Evolutionary conservation across 2,888 invertebrate genomes (phyloP).

Genomic region (Andrena camellia): DNA sequence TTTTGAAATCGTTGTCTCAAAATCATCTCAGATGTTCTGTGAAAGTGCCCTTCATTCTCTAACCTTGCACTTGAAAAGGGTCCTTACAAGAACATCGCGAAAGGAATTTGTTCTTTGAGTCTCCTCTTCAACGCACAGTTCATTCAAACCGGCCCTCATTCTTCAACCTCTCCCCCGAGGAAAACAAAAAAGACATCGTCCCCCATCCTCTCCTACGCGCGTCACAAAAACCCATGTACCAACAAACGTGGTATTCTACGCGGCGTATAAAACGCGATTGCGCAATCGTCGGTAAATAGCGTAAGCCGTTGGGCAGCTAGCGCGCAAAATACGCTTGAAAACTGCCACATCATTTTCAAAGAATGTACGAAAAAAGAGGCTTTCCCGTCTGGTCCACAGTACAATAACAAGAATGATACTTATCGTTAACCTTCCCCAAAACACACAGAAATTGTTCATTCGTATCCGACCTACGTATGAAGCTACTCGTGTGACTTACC

Average conservation of each 20-base stretch:
- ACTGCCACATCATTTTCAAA: not conserved
- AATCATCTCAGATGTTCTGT: too few relatives aligned
- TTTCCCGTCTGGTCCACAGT: not conserved
- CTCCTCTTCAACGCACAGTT: not conserved
- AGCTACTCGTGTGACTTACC: too few relatives aligned
- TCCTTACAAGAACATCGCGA: not conserved
- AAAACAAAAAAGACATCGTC: not conserved
- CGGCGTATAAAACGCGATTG: not conserved
- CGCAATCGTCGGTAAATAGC: constrained; percentile 1
- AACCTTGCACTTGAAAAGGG: not conserved
- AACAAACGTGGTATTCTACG: not conserved
- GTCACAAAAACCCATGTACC: not conserved
- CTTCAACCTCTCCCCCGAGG: not conserved
- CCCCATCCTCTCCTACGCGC: not conserved
- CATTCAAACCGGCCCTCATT: constrained; percentile 4
- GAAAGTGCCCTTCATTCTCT: too few relatives aligned
- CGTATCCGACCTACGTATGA: too few relatives aligned
- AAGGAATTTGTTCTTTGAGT: not conserved
- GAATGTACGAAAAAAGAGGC: not conserved
- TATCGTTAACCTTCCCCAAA: too few relatives aligned
- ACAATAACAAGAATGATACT: not conserved
- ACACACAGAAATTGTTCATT: too few relatives aligned
- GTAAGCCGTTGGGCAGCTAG: not conserved
- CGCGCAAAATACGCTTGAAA: not conserved
- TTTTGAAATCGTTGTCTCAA: too few relatives aligned